These are phyloP conservation scores for Coleophora flavipennella DNA, from an alignment of 2,888 invertebrate species.

Conservation along the genomic window DNA sequence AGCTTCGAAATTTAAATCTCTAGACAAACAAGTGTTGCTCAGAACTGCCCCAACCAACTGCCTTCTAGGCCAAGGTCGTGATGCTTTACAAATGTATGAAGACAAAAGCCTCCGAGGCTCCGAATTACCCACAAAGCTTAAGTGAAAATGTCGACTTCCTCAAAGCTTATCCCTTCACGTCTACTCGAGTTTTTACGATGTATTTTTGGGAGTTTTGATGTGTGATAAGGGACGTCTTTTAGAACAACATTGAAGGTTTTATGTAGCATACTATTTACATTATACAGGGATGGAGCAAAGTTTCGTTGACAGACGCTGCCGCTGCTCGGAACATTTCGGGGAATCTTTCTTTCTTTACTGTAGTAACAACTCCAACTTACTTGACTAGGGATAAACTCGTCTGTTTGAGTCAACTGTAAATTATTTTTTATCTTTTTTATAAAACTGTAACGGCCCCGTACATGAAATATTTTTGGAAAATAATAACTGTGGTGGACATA, in stretches of 20 bases:
- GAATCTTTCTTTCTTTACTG: constrained; percentile 3
- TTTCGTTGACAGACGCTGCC: constrained; percentile 15
- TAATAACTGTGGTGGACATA: no score
- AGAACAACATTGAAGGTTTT: constrained; percentile 26
- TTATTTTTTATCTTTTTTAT: no score
- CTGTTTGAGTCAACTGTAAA: no score
- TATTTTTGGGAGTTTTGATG: constrained; percentile 28
- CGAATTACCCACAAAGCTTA: background rate
- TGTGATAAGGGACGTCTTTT: constrained; percentile 29
- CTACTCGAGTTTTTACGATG: constrained; percentile 27
- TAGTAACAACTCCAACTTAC: background rate
- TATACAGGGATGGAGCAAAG: constrained; percentile 13
- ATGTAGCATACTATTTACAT: constrained; percentile 24
- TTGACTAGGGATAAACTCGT: no score
- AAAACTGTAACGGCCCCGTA: no score
- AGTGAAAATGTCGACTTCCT: constrained; percentile 14
- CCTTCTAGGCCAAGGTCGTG: no score
- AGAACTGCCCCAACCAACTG: no score
- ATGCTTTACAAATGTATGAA: no score
- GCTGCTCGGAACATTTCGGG: constrained; percentile 7
- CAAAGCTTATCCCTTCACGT: constrained; percentile 22
- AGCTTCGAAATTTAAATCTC: no score
- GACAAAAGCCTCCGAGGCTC: no score
- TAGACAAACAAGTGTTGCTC: no score
- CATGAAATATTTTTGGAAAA: no score